Base-by-base conservation (phyloP, 2,113 vertebrate genomes). In the Phodopus roborovskii region DNA sequence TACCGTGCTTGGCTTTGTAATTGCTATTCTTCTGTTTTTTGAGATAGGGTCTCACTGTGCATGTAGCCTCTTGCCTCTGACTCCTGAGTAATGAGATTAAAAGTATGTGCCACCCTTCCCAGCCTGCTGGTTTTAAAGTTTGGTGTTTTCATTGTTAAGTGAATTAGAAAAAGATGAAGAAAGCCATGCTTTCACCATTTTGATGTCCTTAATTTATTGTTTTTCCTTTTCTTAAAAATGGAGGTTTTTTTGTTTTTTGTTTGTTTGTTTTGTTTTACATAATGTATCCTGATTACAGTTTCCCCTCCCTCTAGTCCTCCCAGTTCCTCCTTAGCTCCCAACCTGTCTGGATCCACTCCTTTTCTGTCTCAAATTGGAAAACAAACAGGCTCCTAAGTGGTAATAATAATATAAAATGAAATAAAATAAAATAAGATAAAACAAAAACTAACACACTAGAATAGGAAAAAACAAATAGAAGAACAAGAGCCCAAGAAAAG, bases 121-220 rank as follows among this genome's bases (percentile, higher is more conserved):
- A 58, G 19, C 33, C 78, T n/a, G 50, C 20, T 81, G 11, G 53
- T 81, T 24, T 81, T 77, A 91, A 85, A 95, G 20, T 50, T 95
- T 92, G 36, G 13, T 95, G 9, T 95, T 92, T 70, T 91, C 64
- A 81, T 7, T 91, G 9, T 73, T 58, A 58, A 94, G 42, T 79
- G 89, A 53, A 88, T 70, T 92, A 84, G 78, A 90, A 39, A 85
- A 92, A 36, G 22, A 20, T 58, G 62, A 16, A 70, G 10, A 85
- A 62, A 77, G 53, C 11, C 77, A 24, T 91, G 48, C 17, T 92
- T 92, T 62, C 1, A 71, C 50, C 84, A 82, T 58, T 92, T 90
- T 91, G 71, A 66, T 81, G 88, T 36, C 22, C 28, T 91, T 64
- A 64, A 16, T 84, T 96, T 89, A 93, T 64, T 82, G 53, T 82